Conservation (phyloP, 2,113 vertebrate genomes). For the Corynorhinus townsendii region DNA sequence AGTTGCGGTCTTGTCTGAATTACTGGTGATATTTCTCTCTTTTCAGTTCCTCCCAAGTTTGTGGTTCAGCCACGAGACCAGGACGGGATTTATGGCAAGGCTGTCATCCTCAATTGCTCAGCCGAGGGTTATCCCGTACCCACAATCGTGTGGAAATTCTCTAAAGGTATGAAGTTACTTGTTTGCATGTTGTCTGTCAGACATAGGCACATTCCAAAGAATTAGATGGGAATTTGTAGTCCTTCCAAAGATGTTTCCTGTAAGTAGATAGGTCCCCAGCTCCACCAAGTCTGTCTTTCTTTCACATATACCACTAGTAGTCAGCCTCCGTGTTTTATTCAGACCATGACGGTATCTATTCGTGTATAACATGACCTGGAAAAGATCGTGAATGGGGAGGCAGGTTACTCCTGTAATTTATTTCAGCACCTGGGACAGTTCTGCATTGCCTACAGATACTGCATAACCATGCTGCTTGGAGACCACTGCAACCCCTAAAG, state of each 20-base stretch:
- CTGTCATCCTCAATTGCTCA: conserved; percentile 97
- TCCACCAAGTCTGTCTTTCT: not conserved
- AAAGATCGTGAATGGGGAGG: not conserved
- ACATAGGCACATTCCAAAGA: not conserved
- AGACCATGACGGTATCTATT: not conserved
- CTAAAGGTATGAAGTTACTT: conserved; percentile 89
- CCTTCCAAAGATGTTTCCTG: not conserved
- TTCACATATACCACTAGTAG: fast-evolving
- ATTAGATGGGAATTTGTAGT: not conserved
- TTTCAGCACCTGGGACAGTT: not conserved
- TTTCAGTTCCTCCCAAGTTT: conserved; percentile 95
- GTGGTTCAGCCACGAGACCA: conserved; percentile 98
- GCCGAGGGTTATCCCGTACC: conserved; percentile 97
- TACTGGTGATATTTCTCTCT: not conserved
- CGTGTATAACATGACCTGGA: not conserved
- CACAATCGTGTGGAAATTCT: conserved; percentile 98
- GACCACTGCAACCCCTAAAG: too few relatives aligned
- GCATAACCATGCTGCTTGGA: fast-evolving
- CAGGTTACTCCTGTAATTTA: too few relatives aligned
- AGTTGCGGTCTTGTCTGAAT: not conserved
- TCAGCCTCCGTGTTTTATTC: not conserved
- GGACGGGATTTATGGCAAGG: conserved; percentile 97
- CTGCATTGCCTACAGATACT: fast-evolving
- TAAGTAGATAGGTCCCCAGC: fast-evolving
- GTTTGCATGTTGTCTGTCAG: not conserved